phyloP scores from a whole-genome alignment of 2,888 invertebrate genomes.

The Mantis religiosa region DNA sequence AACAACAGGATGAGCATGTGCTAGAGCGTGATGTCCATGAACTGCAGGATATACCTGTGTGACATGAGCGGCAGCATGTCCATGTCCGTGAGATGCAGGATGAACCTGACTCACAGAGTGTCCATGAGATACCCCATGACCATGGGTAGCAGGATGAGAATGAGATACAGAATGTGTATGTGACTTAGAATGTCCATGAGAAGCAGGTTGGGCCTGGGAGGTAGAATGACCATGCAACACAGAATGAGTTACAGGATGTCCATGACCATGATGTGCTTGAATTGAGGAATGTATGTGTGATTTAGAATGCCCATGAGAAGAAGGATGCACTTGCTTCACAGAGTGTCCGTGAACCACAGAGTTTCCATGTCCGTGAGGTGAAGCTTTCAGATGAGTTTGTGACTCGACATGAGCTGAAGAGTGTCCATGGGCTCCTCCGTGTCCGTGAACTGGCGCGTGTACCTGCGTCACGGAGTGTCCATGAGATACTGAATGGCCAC shows the following conservation, averaged over 20 bases:
- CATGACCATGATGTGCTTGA: not conserved
- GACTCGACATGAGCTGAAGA: not conserved
- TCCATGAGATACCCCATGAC: not conserved
- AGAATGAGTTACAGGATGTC: not conserved
- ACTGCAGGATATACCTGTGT: not conserved
- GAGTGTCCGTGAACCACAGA: not conserved
- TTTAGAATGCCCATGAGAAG: not conserved
- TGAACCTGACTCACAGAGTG: not conserved
- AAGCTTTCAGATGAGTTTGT: not conserved
- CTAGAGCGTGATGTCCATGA: not conserved
- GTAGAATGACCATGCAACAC: not conserved
- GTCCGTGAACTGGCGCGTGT: not conserved
- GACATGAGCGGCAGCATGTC: not conserved
- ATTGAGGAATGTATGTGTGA: not conserved
- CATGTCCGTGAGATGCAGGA: not conserved
- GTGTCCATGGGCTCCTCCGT: not conserved
- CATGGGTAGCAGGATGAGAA: not conserved
- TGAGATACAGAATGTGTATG: not conserved
- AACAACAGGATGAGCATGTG: not conserved
- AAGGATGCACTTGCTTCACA: not conserved
- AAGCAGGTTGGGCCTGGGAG: not conserved
- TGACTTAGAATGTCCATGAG: not conserved
- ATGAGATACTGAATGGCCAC: not conserved
- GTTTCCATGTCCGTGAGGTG: not conserved
- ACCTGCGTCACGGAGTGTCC: not conserved